Evolutionary conservation across 2,888 invertebrate genomes (phyloP).

Genomic region (Limnephilus rhombicus): DNA sequence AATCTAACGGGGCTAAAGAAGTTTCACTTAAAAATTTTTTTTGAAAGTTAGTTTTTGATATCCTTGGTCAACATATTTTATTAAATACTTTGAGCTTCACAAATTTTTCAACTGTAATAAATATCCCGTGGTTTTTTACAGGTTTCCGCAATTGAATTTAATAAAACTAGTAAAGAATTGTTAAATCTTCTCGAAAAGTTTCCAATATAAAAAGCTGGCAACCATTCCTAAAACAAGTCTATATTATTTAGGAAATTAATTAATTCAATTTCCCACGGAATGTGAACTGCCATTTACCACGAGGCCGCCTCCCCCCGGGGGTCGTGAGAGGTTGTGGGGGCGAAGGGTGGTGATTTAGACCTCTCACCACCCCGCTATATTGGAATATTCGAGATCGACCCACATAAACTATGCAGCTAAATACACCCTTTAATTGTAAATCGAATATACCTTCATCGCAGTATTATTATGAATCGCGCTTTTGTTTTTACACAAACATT

Average conservation of each 20-base stretch:
- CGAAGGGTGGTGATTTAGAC: slow-evolving; percentile 2
- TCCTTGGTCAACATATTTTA: no score
- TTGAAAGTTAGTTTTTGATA: no score
- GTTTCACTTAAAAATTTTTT: no score
- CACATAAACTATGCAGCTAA: slow-evolving; percentile 33
- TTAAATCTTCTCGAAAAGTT: not conserved
- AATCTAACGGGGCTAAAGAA: no score
- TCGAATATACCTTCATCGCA: not conserved
- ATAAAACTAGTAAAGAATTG: not conserved
- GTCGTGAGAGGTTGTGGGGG: not conserved
- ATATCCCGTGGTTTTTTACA: no score
- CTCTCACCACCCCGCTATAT: slow-evolving; percentile 18
- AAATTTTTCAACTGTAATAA: no score
- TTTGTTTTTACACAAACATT: not conserved
- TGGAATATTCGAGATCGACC: slow-evolving; percentile 36
- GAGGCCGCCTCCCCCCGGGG: not conserved
- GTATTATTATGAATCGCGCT: not conserved
- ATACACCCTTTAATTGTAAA: slow-evolving; percentile 36
- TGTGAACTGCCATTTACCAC: slow-evolving; percentile 23
- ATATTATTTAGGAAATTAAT: not conserved
- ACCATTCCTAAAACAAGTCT: not conserved
- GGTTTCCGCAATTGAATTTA: no score
- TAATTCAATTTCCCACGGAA: slow-evolving; percentile 2
- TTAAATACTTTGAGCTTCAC: no score
- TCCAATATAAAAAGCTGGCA: not conserved